Evolutionary conservation across 2,888 invertebrate species (phyloP).

Genomic region (Iphiclides podalirius): DNA sequence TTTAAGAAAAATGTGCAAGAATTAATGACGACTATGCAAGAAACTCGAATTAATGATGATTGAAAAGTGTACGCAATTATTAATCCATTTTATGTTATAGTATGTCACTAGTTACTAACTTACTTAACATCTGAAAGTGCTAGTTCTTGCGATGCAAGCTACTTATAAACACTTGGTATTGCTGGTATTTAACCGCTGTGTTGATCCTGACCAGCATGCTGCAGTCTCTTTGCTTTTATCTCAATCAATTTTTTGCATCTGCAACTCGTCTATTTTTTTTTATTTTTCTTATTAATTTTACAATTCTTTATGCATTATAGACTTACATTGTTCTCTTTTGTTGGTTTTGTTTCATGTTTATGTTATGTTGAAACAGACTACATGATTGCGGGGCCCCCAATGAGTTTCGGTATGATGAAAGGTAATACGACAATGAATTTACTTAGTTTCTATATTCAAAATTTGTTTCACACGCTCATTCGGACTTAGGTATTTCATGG

Average conservation of each 20-base stretch:
- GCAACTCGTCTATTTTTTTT: slow-evolving; percentile 46
- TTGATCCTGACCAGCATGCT: slow-evolving; percentile 61
- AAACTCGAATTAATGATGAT: too few relatives aligned
- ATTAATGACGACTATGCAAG: too few relatives aligned
- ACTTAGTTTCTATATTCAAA: slow-evolving; percentile 59
- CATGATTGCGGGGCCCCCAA: slow-evolving; percentile 89
- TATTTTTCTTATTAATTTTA: slow-evolving; percentile 47
- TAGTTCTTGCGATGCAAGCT: slow-evolving; percentile 61
- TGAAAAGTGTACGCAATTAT: slow-evolving; percentile 13
- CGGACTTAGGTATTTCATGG: slow-evolving; percentile 68
- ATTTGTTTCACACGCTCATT: slow-evolving; percentile 62
- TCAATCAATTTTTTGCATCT: slow-evolving; percentile 46
- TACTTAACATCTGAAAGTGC: slow-evolving; percentile 46
- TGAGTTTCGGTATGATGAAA: slow-evolving; percentile 93
- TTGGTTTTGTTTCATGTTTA: slow-evolving; percentile 86
- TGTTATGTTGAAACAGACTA: slow-evolving; percentile 83
- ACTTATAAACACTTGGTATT: slow-evolving; percentile 50
- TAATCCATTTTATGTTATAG: slow-evolving; percentile 32
- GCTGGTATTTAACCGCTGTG: slow-evolving; percentile 64
- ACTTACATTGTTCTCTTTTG: slow-evolving; percentile 84
- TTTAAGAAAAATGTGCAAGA: background rate
- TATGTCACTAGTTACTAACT: slow-evolving; percentile 72
- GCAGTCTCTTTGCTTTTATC: slow-evolving; percentile 62
- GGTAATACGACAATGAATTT: slow-evolving; percentile 82
- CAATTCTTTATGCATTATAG: slow-evolving; percentile 64